Evolutionary conservation across 2,888 invertebrate species (phyloP).

Genomic region (Cerceris rybyensis): DNA sequence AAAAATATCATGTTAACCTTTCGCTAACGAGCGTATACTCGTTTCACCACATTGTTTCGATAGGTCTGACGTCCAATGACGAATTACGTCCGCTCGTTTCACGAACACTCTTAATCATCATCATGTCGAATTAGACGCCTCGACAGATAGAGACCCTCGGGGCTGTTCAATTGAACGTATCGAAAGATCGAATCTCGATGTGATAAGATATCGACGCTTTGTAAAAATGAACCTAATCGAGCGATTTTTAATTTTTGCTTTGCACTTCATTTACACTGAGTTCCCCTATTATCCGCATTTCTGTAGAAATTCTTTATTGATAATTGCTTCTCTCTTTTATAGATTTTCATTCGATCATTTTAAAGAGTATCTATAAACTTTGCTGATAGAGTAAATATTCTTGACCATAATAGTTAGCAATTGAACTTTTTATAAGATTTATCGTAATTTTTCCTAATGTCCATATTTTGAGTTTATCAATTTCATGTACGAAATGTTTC

Average conservation of each 20-base stretch:
- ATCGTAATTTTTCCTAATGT: no score
- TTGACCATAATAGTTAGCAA: no score
- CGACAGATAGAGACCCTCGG: slow-evolving; percentile 4
- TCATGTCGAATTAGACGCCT: slow-evolving; percentile 2
- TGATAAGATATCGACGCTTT: neutral
- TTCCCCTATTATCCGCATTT: no score
- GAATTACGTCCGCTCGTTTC: slow-evolving; percentile 24
- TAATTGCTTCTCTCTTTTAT: no score
- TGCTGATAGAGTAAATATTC: no score
- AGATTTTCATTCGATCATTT: no score
- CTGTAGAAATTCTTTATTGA: no score
- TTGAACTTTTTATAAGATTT: no score
- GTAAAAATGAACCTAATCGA: neutral
- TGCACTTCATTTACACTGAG: neutral
- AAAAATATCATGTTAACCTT: slow-evolving; percentile 2
- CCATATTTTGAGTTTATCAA: no score
- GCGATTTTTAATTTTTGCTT: neutral
- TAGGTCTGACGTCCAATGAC: slow-evolving; percentile 6
- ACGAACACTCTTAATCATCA: slow-evolving; percentile 22
- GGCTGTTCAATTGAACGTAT: neutral
- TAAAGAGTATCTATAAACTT: no score
- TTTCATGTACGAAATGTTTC: no score
- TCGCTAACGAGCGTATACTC: neutral
- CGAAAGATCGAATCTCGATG: neutral
- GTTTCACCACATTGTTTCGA: neutral